Base-by-base conservation (phyloP, 2,888 invertebrate species). In the Allophyes oxyacanthae region DNA sequence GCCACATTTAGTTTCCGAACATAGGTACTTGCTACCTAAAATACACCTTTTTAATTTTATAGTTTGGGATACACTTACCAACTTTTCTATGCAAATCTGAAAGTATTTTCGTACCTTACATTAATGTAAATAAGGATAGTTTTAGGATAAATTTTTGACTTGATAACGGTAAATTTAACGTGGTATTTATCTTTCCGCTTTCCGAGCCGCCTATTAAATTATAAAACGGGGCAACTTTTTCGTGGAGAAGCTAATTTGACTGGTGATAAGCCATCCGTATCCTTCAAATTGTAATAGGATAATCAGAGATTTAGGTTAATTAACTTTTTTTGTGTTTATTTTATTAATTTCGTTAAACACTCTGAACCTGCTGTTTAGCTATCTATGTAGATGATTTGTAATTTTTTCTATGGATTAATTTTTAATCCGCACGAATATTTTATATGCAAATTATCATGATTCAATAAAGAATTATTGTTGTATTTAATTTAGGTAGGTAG, bases 201-300 rank as follows among this genome's bases (percentile, higher is more conserved):
- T 59, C 51, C 56, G 56, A 60, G 59, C n/a, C n/a, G 55, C 59
- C 67, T 72, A 53, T 63, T 73, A 73, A 78, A 78, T 80, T 74
- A 78, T 80, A 71, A 72, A 79, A 74, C 57, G 72, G 50, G 43
- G 57, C 55, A 75, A 71, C 59, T 79, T 78, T 79, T 76, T 62
- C 49, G 36, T 53, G 61, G 64, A 44, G 54, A 52, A 61, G 60
- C 45, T 70, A 77, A 75, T 75, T 77, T 67, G 69, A 69, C 70
- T 68, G 61, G 67, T 62, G 65, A 55, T 67, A 60, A 64, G 65
- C 64, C 64, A 74, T 67, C 64, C 56, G 58, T 71, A 67, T 71
- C 66, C 70, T 72, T 72, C 49, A 78, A 79, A 77, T 77, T 64
- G 64, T 77, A 75, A 75, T 78, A 66, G 74, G 72, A 64, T 75